Conservation (phyloP, 2,888 invertebrate genomes). For the Drosophila borborema region DNA sequence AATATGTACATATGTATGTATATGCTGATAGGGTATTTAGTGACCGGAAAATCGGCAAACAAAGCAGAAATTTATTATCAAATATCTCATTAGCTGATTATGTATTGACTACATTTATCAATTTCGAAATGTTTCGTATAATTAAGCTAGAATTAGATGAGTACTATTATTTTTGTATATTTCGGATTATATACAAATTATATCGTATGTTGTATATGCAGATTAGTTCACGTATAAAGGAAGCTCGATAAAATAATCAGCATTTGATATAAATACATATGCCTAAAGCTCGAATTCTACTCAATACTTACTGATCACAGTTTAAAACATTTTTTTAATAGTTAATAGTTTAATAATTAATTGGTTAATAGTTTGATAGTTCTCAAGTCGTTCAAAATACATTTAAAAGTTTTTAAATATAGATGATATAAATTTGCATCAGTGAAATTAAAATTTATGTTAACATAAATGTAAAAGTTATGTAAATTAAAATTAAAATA, state of each 20-base stretch:
- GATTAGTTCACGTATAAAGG: background rate
- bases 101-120: slow-evolving; percentile 2
- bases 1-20: background rate
- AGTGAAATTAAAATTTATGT: background rate
- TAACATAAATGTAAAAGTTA: background rate
- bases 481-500: too few species aligned
- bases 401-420: background rate
- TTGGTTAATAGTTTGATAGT: too few species aligned
- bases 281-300: background rate
- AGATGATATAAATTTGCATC: background rate
- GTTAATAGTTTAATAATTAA: slow-evolving; percentile 1
- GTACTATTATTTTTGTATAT: background rate
- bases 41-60: slow-evolving; percentile 16
- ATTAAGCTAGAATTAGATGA: background rate
- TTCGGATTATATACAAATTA: background rate
- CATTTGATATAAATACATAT: background rate
- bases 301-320: slow-evolving; percentile 12
- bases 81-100: slow-evolving; percentile 7
- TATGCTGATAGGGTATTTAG: slow-evolving; percentile 17
- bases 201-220: background rate
- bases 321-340: background rate
- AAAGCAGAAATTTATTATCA: slow-evolving; percentile 6
- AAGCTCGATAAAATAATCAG: background rate
- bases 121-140: background rate
- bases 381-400: slow-evolving; percentile 11